Base-by-base conservation (phyloP, 2,113 vertebrate genomes). In the Gadus macrocephalus region DNA sequence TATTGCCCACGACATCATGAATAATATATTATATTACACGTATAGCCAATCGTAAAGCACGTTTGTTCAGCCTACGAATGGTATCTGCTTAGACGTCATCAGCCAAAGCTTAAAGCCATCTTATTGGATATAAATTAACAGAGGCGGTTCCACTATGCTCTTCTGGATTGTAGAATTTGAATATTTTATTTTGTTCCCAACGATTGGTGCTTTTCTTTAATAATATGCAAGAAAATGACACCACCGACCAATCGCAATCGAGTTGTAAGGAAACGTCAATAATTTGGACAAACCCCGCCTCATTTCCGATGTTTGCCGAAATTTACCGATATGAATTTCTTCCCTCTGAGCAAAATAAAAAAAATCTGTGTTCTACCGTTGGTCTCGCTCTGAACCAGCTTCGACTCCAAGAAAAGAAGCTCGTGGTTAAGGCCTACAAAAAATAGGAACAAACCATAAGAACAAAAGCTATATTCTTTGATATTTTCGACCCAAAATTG, bases 331-430 rank as follows among this genome's bases (percentile, higher is more conserved):
- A 70, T 68, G 64, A 74, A 79, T 88, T 92, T 91, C 89, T 89
- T 80, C 88, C 87, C 87, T 89, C 89, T 79, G 81, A 93, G 90
- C 89, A 91, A 92, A 93, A 91, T 83, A 87, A 93, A 93, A 92
- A 93, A 93, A 92, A 89, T 83, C 87, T 65, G 76, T 86, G 70
- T 83, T 83, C 78, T 79, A 73, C 82, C 85, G 83, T 88, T 88
- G 89, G 91, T 92, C 91, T 90, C 88, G 90, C 88, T 87, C 77
- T 91, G 88, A 89, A 92, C 88, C 90, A 90, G 88, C 89, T 84
- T 83, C 89, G 85, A 85, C 90, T 86, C 89, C 85, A 86, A 89
- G 90, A 90, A 93, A 92, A 91, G 90, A 89, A 87, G 86, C 90
- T 92, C 89, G 88, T 84, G 75, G 76, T 79, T 83, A 81, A 88